Conservation (phyloP, 92 coral and sea anemone species). For the Anthopleura xanthogrammica region DNA sequence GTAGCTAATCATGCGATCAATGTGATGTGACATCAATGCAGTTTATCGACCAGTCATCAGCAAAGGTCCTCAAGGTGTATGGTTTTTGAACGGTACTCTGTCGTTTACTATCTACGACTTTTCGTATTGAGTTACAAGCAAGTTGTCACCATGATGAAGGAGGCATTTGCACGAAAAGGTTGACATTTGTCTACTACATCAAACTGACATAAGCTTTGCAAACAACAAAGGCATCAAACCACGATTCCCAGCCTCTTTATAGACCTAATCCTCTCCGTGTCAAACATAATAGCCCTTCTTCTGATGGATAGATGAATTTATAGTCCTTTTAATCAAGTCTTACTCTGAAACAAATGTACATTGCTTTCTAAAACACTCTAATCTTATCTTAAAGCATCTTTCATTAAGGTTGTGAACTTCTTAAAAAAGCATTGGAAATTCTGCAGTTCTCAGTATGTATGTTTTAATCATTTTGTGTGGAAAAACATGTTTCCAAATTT, state of each 20-base stretch:
- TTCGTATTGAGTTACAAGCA: neutral
- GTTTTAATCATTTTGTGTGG: no score
- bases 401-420: conserved; percentile 2
- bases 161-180: neutral
- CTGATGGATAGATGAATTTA: neutral
- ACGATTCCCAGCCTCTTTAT: neutral
- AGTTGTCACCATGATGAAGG: neutral
- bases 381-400: neutral
- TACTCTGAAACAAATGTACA: neutral
- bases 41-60: neutral
- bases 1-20: neutral
- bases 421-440: neutral
- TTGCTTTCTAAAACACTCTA: neutral
- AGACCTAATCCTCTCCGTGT: neutral
- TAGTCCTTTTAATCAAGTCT: neutral
- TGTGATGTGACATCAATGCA: neutral
- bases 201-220: neutral
- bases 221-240: neutral
- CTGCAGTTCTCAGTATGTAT: no score
- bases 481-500: no score
- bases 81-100: neutral
- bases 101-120: neutral
- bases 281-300: neutral
- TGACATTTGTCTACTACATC: neutral
- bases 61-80: conserved; percentile 4